phyloP scores from a whole-genome alignment of 1,140 invertebrate genomes.

The Leptoteleia sp. region DNA sequence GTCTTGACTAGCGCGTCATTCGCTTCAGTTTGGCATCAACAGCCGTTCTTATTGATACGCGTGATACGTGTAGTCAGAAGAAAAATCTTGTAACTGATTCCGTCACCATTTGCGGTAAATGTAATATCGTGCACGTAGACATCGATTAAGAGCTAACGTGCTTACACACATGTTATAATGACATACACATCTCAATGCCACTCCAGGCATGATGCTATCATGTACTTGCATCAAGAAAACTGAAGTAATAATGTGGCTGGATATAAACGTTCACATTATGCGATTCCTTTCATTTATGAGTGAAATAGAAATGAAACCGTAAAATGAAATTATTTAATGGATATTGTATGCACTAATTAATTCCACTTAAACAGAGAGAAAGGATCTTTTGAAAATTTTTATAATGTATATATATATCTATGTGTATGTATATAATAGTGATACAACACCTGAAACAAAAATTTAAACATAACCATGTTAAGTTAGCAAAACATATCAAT shows the following conservation, averaged over 20 bases:
- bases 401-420: too few species aligned
- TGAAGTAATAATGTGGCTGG: slow-evolving; percentile 28
- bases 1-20: too few species aligned
- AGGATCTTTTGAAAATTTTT: too few species aligned
- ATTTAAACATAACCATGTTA: too few species aligned
- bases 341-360: not conserved
- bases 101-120: slow-evolving; percentile 27
- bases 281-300: slow-evolving; percentile 9
- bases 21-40: too few species aligned
- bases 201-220: slow-evolving; percentile 18
- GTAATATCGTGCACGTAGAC: slow-evolving; percentile 30
- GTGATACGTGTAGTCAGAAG: slow-evolving; percentile 8
- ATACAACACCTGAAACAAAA: too few species aligned
- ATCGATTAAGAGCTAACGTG: slow-evolving; percentile 48
- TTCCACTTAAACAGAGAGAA: not conserved
- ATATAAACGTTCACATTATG: slow-evolving; percentile 23
- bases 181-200: slow-evolving; percentile 47
- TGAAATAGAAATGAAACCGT: slow-evolving; percentile 18
- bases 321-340: not conserved
- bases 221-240: slow-evolving; percentile 37
- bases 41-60: too few species aligned
- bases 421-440: too few species aligned
- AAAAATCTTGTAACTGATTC: slow-evolving; percentile 28
- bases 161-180: slow-evolving; percentile 40
- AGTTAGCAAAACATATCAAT: too few species aligned